phyloP scores from a whole-genome alignment of 2,797 vertebrate species.

The Anableps anableps region DNA sequence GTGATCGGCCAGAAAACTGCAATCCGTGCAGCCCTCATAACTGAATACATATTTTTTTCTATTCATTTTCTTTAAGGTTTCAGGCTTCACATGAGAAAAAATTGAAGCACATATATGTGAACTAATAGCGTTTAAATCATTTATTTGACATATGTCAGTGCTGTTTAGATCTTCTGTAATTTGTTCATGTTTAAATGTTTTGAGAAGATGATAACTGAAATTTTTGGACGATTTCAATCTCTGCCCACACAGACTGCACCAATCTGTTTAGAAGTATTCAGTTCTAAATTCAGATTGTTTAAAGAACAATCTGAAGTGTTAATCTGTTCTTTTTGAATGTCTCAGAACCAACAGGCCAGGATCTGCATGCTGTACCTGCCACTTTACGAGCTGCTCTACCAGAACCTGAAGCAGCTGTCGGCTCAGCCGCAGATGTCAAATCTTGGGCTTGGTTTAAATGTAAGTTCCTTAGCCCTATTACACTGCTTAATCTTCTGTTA shows the following conservation, averaged over 20 bases:
- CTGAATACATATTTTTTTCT: too few species aligned
- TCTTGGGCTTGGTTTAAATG: slow-evolving; percentile 62
- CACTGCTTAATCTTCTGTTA: neutral
- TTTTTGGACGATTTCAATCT: neutral
- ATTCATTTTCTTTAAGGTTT: too few species aligned
- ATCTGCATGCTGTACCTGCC: slow-evolving; percentile 95
- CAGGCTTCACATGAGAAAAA: too few species aligned
- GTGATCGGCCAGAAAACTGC: too few species aligned
- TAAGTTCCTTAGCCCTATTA: slow-evolving; percentile 53
- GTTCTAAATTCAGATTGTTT: neutral
- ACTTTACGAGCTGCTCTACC: slow-evolving; percentile 89
- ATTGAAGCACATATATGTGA: too few species aligned
- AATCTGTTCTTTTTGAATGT: neutral
- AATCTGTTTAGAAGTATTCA: neutral
- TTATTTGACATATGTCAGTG: too few species aligned
- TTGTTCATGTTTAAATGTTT: neutral
- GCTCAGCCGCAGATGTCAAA: slow-evolving; percentile 60
- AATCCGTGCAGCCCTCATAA: too few species aligned
- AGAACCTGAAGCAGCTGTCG: slow-evolving; percentile 90
- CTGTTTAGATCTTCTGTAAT: neutral
- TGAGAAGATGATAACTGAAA: neutral
- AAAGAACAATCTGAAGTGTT: neutral
- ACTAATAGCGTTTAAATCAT: too few species aligned
- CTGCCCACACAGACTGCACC: neutral
- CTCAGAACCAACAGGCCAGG: slow-evolving; percentile 94